Conservation (phyloP, 1,140 invertebrate genomes). For the Linepithema humile region DNA sequence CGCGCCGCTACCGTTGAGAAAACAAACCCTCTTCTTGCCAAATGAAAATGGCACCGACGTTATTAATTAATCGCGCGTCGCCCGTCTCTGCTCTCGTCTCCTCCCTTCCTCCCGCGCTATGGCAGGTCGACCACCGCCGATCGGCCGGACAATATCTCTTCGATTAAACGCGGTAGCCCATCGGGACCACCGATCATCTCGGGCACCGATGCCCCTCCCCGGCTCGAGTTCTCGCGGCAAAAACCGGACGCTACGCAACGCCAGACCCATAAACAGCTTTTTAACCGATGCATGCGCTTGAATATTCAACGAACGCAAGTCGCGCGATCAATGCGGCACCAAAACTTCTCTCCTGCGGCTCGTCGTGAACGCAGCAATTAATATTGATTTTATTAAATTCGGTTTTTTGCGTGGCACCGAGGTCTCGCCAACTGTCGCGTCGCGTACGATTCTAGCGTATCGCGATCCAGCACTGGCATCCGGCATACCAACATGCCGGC, state of each 20-base stretch:
- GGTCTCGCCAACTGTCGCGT: constrained; percentile 62
- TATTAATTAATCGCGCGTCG: constrained; percentile 76
- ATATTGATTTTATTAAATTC: constrained; percentile 83
- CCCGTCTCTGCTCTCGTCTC: background rate
- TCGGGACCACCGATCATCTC: constrained; percentile 72
- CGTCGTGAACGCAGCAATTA: constrained; percentile 75
- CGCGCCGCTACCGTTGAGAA: constrained; percentile 5
- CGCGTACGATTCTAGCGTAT: background rate
- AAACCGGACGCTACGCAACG: constrained; percentile 77
- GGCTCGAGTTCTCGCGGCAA: constrained; percentile 54
- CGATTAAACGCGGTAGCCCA: constrained; percentile 68
- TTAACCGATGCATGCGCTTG: constrained; percentile 76
- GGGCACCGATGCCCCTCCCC: constrained; percentile 6
- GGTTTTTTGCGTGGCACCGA: constrained; percentile 66
- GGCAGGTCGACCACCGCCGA: constrained; percentile 30
- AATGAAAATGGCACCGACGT: constrained; percentile 69
- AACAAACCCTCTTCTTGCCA: constrained; percentile 19
- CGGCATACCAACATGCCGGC: constrained; percentile 14
- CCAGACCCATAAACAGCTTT: constrained; percentile 80
- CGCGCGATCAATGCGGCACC: background rate
- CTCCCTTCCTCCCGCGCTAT: background rate
- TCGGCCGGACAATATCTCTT: constrained; percentile 65
- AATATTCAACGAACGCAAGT: constrained; percentile 79
- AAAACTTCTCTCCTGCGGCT: constrained; percentile 3
- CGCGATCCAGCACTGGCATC: constrained; percentile 1